These are phyloP conservation scores for Bombus fervidus DNA, from an alignment of 1,140 invertebrate species.

Conservation along the genomic window DNA sequence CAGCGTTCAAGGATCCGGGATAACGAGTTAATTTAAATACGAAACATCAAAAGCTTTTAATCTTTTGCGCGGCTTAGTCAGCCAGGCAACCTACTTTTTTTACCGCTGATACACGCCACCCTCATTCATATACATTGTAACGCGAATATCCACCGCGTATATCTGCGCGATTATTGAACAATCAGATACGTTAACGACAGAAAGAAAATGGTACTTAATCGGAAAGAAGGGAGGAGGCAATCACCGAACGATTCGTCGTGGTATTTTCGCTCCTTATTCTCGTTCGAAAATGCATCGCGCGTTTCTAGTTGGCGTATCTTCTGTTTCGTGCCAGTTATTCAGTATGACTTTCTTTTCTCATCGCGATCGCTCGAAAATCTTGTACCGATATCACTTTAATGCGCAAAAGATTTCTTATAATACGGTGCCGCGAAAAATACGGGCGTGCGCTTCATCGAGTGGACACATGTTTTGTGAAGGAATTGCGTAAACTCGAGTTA, in stretches of 20 bases:
- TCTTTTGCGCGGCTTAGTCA: conserved; percentile 59
- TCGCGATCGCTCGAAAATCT: conserved; percentile 9
- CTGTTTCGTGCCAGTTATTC: conserved; percentile 30
- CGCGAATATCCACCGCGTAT: conserved; percentile 60
- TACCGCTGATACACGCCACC: conserved; percentile 63
- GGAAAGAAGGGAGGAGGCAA: conserved; percentile 11
- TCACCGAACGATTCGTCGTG: conserved; percentile 9
- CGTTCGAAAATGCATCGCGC: not conserved
- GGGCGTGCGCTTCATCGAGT: too few species aligned
- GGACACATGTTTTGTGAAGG: conserved; percentile 7
- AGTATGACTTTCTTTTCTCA: not conserved
- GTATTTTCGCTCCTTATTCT: conserved; percentile 34
- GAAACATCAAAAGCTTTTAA: conserved; percentile 69
- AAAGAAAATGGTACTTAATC: conserved; percentile 46
- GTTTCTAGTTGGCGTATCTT: not conserved
- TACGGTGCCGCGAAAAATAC: not conserved
- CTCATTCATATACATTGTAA: conserved; percentile 63
- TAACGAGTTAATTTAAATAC: conserved; percentile 70
- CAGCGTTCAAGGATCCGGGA: conserved; percentile 58
- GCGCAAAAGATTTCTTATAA: not conserved
- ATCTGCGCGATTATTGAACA: conserved; percentile 64
- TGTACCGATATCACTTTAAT: conserved; percentile 5
- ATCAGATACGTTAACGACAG: conserved; percentile 62
- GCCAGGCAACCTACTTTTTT: conserved; percentile 65
- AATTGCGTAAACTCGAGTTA: conserved; percentile 23